phyloP scores from a whole-genome alignment of 2,797 vertebrate species.

The Peromyscus nudipes region DNA sequence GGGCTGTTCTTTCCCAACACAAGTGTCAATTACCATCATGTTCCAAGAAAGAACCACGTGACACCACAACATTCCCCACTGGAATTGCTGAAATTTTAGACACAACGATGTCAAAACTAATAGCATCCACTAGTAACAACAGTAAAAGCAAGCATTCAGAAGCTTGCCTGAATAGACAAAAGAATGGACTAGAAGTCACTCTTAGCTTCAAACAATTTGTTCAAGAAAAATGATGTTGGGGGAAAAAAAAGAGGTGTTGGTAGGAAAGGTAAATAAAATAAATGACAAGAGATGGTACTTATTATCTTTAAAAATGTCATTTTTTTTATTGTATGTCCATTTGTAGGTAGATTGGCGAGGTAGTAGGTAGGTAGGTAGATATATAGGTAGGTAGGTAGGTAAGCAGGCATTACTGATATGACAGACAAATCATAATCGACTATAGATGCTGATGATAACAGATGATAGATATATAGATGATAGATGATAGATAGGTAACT shows the following conservation, averaged over 20 bases:
- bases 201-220: neutral
- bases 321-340: neutral
- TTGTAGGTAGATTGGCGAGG: too few relatives aligned
- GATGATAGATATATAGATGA: neutral
- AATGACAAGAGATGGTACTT: neutral
- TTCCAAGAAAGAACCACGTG: constrained; percentile 23
- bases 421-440: neutral
- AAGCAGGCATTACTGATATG: neutral
- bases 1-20: constrained; percentile 66
- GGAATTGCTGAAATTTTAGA: neutral
- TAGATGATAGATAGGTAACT: neutral
- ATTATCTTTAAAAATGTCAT: neutral
- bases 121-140: neutral
- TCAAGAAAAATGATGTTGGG: neutral
- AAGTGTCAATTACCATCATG: constrained; percentile 17
- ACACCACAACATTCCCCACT: neutral
- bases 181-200: neutral
- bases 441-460: neutral
- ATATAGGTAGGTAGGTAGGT: too few relatives aligned
- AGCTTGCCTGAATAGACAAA: neutral
- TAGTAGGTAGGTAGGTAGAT: neutral
- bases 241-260: neutral
- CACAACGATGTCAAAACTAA: constrained; percentile 34
- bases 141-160: neutral
- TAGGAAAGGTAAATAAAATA: neutral